Evolutionary conservation across 2,797 vertebrate genomes (phyloP), one percentile per base, ranked within the genome.

Genomic region (Coluber constrictor): DNA sequence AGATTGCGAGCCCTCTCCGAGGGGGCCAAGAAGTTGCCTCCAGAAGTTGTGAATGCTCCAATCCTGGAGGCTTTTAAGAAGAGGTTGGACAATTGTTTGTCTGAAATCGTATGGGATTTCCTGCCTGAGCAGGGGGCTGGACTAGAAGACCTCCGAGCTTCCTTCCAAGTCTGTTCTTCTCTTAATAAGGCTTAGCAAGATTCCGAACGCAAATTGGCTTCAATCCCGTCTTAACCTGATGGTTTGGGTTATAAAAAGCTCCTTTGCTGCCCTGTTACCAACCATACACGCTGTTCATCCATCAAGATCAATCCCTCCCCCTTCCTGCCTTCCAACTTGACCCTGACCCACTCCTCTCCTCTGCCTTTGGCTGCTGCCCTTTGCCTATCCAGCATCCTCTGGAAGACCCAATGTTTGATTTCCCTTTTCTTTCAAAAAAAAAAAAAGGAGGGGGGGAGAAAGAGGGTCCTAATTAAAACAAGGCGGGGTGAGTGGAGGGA

Each of bases 221-320:
- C 47, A 25, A 13, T 88, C 89, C 60, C 51, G 15, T 2, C 83
- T 90, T 54, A 32, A 32, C n/a, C 66, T 32, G 66, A 32, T 1
- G n/a, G 66, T 70, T 32, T n/a, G 61, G 61, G 61, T 86, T 93
- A 87, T 87, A 90, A 93, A 90, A 87, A 59, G 54, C 51, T 20
- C 70, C 61, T 70, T 43, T 29, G 59, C 23, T 54, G 43, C 86
- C 63, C 63, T 88, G 5, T 93, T 90, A 59, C 25, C 66, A 51
- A 87, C 83, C 83, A 47, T 61, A 51, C 43, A 47, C 32, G 12
- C 90, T 90, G 23, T 60, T 60, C 63, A 9, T 23, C 56, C 0
- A 37, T 91, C 61, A 66, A 61, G 47, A 63, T 0, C 83, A 15
- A 55, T 4, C 56, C 25, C 43, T 5, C 4, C 5, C 3, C 13